Percentiles rank a stretch among this genome's conserved stretches.
Evolutionary conservation across 2,888 invertebrate genomes (phyloP).

Genomic region (Oxytorus armatus): DNA sequence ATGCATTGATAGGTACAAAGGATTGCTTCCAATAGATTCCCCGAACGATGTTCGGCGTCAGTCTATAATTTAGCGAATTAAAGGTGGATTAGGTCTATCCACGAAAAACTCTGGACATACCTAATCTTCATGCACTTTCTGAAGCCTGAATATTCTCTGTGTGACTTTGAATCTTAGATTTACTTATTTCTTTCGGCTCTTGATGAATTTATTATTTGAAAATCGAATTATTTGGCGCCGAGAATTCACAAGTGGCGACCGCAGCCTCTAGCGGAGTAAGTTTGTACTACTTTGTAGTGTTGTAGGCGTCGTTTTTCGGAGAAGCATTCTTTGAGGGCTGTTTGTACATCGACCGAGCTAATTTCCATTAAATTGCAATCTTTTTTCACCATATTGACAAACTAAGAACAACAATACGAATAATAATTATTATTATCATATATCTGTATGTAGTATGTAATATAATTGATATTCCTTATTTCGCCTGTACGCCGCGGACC

Average conservation of each 20-base stretch:
- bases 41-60: slow-evolving; percentile 21
- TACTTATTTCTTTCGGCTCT: too few species aligned
- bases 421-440: not conserved
- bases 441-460: not conserved
- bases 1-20: slow-evolving; percentile 27
- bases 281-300: not conserved
- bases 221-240: not conserved
- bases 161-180: too few species aligned
- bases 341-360: not conserved
- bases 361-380: not conserved
- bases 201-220: not conserved
- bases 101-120: not conserved
- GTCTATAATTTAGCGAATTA: slow-evolving; percentile 8
- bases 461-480: slow-evolving; percentile 13
- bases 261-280: not conserved
- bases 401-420: not conserved
- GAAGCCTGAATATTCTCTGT: too few species aligned
- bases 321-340: not conserved
- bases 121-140: not conserved
- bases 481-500: not conserved
- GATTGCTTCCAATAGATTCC: slow-evolving; percentile 43
- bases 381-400: slow-evolving; percentile 3
- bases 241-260: too few species aligned
- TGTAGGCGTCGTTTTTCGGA: not conserved
- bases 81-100: not conserved